phyloP scores from a whole-genome alignment of 2,888 invertebrate genomes.

The Ornithoptera alexandrae region DNA sequence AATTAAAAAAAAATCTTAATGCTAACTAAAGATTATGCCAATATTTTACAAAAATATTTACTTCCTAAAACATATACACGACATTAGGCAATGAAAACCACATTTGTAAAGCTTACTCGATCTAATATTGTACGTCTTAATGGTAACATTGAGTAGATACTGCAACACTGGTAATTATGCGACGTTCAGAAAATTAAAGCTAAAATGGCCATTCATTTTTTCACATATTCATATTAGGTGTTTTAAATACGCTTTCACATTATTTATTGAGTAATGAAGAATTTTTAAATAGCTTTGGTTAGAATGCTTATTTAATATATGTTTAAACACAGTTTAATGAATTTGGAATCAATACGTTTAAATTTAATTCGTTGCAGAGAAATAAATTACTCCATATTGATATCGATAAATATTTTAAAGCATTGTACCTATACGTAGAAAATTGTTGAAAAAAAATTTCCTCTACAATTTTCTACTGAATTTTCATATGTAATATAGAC shows the following conservation, averaged over 20 bases:
- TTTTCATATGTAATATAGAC: neutral
- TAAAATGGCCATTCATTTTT: constrained; percentile 63
- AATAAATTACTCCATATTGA: neutral
- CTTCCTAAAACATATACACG: constrained; percentile 45
- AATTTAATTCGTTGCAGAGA: neutral
- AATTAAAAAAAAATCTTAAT: constrained; percentile 30
- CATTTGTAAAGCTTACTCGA: constrained; percentile 12
- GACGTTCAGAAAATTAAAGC: constrained; percentile 54
- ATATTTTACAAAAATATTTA: constrained; percentile 71
- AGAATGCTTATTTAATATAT: constrained; percentile 26
- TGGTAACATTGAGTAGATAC: constrained; percentile 50
- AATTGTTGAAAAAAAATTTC: neutral
- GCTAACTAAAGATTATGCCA: constrained; percentile 45
- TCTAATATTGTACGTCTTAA: constrained; percentile 35
- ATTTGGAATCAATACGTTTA: neutral
- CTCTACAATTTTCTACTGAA: neutral
- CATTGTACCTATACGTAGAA: neutral
- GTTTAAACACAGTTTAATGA: constrained; percentile 11
- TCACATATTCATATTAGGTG: constrained; percentile 22
- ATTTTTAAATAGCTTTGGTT: constrained; percentile 32
- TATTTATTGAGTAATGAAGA: constrained; percentile 2
- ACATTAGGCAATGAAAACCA: constrained; percentile 60
- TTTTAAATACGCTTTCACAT: neutral
- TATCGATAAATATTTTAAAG: neutral
- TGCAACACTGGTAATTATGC: constrained; percentile 27